Evolutionary conservation across 2,113 vertebrate genomes (phyloP).

Genomic region (Hymenochirus boettgeri): DNA sequence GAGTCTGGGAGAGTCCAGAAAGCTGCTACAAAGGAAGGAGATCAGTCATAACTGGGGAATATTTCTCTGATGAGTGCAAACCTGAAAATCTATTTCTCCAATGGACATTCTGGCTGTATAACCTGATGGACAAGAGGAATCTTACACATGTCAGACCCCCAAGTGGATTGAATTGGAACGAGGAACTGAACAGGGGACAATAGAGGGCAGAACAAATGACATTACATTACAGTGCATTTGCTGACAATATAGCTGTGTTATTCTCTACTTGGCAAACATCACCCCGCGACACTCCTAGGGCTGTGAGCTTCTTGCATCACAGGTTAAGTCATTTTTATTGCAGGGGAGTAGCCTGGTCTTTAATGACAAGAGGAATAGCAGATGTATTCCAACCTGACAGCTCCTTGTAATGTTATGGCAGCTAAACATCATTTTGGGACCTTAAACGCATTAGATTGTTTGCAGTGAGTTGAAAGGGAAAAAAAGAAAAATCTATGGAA

Average conservation of each 20-base stretch:
- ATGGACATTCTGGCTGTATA: constrained; percentile 45
- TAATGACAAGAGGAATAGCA: constrained; percentile 68
- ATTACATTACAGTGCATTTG: constrained; percentile 63
- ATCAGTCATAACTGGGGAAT: constrained; percentile 40
- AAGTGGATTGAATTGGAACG: constrained; percentile 55
- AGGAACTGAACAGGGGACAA: constrained; percentile 43
- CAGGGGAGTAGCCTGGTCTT: constrained; percentile 64
- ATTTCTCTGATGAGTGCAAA: constrained; percentile 37
- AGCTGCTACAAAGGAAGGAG: constrained; percentile 43
- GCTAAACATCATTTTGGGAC: constrained; percentile 48
- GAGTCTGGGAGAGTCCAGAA: constrained; percentile 56
- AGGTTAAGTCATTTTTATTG: constrained; percentile 77
- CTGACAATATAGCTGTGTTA: constrained; percentile 52
- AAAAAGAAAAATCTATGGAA: constrained; percentile 8
- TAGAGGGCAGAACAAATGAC: constrained; percentile 50
- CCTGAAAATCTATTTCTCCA: not conserved
- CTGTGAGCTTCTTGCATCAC: constrained; percentile 57
- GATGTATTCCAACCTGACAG: constrained; percentile 56
- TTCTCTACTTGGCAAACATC: constrained; percentile 35
- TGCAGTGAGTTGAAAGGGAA: constrained; percentile 52
- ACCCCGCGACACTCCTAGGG: constrained; percentile 51
- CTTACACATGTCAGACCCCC: constrained; percentile 51
- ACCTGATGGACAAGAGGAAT: constrained; percentile 49
- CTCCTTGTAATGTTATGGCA: constrained; percentile 45
- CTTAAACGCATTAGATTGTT: constrained; percentile 47